A percentile compares a stretch with the other conserved stretches of the same genome.
These are phyloP conservation scores for Rhynchomys soricoides DNA, from an alignment of 2,113 vertebrate genomes.

Conservation along the genomic window DNA sequence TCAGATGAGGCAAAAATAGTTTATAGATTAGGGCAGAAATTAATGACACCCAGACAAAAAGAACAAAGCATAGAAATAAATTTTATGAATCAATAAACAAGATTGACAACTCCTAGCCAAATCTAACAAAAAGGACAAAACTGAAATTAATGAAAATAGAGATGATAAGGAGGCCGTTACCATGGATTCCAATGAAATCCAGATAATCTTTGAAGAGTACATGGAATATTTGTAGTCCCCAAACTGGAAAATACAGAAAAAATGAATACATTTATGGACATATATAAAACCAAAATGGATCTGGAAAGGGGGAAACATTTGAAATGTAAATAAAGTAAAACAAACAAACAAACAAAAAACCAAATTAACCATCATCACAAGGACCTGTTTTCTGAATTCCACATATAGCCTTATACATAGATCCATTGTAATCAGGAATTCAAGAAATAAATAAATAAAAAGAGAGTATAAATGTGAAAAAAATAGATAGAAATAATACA, in stretches of 20 bases:
- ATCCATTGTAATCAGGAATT: no score
- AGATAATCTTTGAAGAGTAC: background rate
- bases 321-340: no score
- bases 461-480: no score
- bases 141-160: background rate
- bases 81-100: background rate
- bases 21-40: background rate
- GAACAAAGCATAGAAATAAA: background rate
- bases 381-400: no score
- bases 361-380: no score
- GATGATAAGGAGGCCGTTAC: background rate
- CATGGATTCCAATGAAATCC: background rate
- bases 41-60: background rate
- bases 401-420: no score
- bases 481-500: background rate
- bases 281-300: background rate
- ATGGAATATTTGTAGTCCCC: background rate
- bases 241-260: background rate
- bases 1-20: background rate
- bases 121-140: background rate
- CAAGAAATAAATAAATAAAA: no score
- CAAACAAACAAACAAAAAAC: no score
- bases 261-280: background rate
- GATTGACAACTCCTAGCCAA: background rate
- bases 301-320: no score